phyloP scores from a whole-genome alignment of 2,888 invertebrate genomes.

The Stenurella melanura region DNA sequence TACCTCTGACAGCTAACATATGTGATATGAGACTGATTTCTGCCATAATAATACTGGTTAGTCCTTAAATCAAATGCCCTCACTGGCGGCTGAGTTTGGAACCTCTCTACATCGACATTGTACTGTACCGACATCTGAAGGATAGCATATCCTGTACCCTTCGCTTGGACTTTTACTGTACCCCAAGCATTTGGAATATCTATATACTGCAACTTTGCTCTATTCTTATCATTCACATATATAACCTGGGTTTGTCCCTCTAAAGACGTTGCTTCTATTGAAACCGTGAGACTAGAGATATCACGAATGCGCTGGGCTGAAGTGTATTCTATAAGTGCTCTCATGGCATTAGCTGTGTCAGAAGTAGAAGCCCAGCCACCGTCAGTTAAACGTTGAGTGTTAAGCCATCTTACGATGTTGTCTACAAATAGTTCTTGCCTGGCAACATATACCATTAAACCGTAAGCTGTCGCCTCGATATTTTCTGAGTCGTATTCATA shows the following conservation, averaged over 20 bases:
- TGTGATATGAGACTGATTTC: constrained; percentile 95
- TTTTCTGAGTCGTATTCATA: constrained; percentile 93
- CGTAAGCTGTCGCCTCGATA: constrained; percentile 95
- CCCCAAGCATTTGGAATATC: constrained; percentile 96
- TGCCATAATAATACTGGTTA: constrained; percentile 86
- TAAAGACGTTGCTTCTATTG: constrained; percentile 90
- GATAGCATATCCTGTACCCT: constrained; percentile 95
- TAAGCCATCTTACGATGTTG: constrained; percentile 90
- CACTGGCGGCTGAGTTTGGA: constrained; percentile 89
- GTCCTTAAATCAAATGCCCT: constrained; percentile 87
- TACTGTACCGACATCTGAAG: constrained; percentile 95
- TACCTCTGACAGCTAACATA: constrained; percentile 92
- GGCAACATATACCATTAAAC: constrained; percentile 90
- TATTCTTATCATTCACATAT: constrained; percentile 84
- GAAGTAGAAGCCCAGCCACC: constrained; percentile 79
- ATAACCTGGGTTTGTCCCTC: constrained; percentile 79
- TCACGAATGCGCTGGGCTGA: constrained; percentile 89
- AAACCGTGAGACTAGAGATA: constrained; percentile 83
- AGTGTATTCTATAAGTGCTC: constrained; percentile 92
- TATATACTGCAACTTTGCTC: constrained; percentile 86
- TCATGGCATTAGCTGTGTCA: constrained; percentile 92
- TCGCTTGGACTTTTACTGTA: constrained; percentile 92
- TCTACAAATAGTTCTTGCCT: constrained; percentile 88
- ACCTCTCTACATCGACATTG: constrained; percentile 89
- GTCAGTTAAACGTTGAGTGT: constrained; percentile 88